Evolutionary conservation across 2,797 vertebrate genomes (phyloP).

Genomic region (Sebastes oblongus): DNA sequence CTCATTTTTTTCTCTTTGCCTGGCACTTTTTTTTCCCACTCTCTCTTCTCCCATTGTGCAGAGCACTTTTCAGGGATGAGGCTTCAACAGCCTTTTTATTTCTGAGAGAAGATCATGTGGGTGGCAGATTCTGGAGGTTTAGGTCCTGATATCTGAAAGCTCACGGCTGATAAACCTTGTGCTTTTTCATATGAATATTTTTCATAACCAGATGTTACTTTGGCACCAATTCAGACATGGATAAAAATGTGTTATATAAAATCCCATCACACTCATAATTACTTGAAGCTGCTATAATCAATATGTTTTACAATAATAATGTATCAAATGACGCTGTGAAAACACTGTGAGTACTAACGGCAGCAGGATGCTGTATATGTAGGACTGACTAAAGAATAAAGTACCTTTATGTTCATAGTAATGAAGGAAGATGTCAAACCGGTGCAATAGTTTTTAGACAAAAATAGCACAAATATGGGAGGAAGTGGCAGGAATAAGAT

Average conservation of each 20-base stretch:
- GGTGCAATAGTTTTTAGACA: neutral
- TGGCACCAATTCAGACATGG: neutral
- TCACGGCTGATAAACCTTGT: neutral
- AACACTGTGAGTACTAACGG: neutral
- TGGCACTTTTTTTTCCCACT: slow-evolving; percentile 34
- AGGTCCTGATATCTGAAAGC: neutral
- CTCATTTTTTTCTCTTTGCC: slow-evolving; percentile 36
- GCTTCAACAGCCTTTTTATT: neutral
- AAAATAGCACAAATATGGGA: neutral
- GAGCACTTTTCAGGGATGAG: slow-evolving; percentile 32
- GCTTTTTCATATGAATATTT: neutral
- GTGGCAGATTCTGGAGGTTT: slow-evolving; percentile 2
- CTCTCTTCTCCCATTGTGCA: slow-evolving; percentile 21
- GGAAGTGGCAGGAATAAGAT: neutral
- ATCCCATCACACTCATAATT: neutral
- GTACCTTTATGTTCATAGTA: neutral
- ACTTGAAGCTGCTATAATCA: neutral
- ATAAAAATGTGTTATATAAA: neutral
- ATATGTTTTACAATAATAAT: neutral
- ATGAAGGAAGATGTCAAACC: neutral
- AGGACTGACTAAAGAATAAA: neutral
- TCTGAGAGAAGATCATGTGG: neutral
- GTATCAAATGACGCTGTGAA: neutral
- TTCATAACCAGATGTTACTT: neutral
- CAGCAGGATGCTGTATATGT: neutral